Percentiles rank a stretch among this genome's conserved stretches.
phyloP scores from a whole-genome alignment of 1,140 invertebrate genomes.

The Heliconius himera region DNA sequence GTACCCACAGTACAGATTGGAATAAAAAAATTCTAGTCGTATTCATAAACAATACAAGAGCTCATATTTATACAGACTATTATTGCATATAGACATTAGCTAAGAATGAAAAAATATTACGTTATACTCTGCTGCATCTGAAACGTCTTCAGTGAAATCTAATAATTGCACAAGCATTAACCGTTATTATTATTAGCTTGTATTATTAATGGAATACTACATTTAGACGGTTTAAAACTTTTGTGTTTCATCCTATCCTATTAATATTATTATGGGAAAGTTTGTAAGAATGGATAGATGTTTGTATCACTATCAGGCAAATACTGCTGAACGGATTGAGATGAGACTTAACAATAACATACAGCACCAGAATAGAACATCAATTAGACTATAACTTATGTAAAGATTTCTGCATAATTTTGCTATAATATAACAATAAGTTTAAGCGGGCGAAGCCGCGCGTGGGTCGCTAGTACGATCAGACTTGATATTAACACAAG shows the following conservation, averaged over 20 bases:
- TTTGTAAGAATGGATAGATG: no score
- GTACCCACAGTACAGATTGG: background rate
- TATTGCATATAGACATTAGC: background rate
- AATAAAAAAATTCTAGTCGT: background rate
- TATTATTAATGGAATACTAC: background rate
- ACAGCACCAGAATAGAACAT: no score
- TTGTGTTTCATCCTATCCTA: background rate
- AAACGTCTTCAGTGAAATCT: background rate
- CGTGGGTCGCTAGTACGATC: background rate
- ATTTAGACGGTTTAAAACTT: background rate
- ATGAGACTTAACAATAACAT: no score
- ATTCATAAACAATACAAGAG: background rate
- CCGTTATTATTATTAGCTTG: background rate
- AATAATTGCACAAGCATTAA: background rate
- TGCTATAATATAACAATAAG: no score
- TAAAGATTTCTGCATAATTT: no score
- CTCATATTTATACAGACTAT: no score
- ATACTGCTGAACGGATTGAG: no score
- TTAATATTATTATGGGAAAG: no score
- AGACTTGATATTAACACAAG: conserved; percentile 24
- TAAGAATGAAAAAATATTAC: background rate
- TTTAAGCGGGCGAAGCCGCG: no score
- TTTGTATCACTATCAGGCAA: no score
- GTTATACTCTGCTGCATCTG: conserved; percentile 2
- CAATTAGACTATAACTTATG: no score